Conservation (phyloP, 2,797 vertebrate genomes). For the Echiichthys vipera region DNA sequence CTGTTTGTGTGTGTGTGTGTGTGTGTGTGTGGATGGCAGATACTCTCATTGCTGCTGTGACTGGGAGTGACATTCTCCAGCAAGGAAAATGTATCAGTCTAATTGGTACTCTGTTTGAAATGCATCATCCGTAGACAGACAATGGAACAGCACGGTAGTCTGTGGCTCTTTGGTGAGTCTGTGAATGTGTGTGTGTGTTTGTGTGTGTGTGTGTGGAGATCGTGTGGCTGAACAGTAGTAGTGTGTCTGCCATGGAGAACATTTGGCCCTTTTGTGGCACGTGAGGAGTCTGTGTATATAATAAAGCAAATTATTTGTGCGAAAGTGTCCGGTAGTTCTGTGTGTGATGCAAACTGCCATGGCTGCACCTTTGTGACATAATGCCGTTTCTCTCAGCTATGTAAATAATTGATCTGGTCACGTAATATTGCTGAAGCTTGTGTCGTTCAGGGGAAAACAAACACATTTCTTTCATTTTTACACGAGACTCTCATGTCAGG, state of each 20-base stretch:
- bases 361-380: slow-evolving; percentile 39
- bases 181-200: slow-evolving; percentile 9
- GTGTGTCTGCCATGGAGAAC: not conserved
- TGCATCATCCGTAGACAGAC: slow-evolving; percentile 54
- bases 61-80: slow-evolving; percentile 62
- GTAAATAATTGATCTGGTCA: slow-evolving; percentile 70
- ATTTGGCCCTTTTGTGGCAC: not conserved
- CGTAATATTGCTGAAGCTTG: slow-evolving; percentile 48
- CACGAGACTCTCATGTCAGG: slow-evolving; percentile 30
- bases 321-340: slow-evolving; percentile 6
- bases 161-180: slow-evolving; percentile 9
- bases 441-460: slow-evolving; percentile 58
- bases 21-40: slow-evolving; percentile 24
- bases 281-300: slow-evolving; percentile 11
- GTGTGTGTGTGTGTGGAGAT: not conserved
- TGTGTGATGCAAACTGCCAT: slow-evolving; percentile 39
- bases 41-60: slow-evolving; percentile 36
- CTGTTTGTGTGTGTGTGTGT: slow-evolving; percentile 23
- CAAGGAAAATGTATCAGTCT: slow-evolving; percentile 70
- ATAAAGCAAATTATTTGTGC: slow-evolving; percentile 29
- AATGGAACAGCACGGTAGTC: slow-evolving; percentile 32
- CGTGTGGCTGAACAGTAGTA: not conserved
- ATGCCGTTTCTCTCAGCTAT: slow-evolving; percentile 14
- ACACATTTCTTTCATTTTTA: slow-evolving; percentile 41
- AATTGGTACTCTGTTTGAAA: slow-evolving; percentile 70